These are phyloP conservation scores for Hippolais icterina DNA, from an alignment of 2,113 vertebrate genomes.

Conservation along the genomic window DNA sequence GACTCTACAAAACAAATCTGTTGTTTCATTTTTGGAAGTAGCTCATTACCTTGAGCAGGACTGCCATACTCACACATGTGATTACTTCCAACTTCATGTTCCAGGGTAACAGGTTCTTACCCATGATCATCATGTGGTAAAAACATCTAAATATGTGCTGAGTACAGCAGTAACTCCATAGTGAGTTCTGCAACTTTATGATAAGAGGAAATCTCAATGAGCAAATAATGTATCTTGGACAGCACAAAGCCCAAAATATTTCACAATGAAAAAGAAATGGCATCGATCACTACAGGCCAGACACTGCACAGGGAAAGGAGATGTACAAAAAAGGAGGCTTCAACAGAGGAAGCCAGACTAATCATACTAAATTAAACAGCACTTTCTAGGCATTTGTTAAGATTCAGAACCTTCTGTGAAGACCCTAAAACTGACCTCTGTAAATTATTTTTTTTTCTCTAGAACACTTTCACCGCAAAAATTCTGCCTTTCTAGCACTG, in stretches of 20 bases:
- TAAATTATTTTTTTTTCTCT: background rate
- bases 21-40: background rate
- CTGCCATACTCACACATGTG: background rate
- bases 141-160: background rate
- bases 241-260: background rate
- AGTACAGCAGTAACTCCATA: background rate
- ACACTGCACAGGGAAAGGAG: background rate
- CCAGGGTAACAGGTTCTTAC: background rate
- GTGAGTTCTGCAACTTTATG: background rate
- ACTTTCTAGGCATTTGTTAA: background rate
- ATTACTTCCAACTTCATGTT: background rate
- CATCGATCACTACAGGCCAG: background rate
- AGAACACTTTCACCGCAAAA: background rate
- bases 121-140: background rate
- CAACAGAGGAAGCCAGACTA: background rate
- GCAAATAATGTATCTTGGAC: background rate
- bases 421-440: background rate
- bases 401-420: background rate
- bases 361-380: background rate
- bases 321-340: background rate
- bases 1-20: background rate
- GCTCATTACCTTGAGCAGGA: background rate
- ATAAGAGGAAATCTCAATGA: background rate
- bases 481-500: background rate
- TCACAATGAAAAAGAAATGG: background rate